Percentiles rank a stretch among this genome's conserved stretches.
Conservation (phyloP, 2,888 invertebrate species). For the Cotesia congregata region DNA sequence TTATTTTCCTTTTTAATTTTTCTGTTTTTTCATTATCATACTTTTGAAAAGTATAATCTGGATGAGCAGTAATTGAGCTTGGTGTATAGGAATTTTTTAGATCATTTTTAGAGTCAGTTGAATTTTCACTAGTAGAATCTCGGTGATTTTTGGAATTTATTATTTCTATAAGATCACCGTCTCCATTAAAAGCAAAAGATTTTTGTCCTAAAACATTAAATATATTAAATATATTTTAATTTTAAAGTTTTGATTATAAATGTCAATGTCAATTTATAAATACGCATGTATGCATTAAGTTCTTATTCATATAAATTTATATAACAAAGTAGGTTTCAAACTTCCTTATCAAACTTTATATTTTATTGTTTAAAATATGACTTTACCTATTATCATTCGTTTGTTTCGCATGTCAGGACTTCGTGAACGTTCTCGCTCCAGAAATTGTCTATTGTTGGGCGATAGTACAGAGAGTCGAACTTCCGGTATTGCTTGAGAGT, state of each 20-base stretch:
- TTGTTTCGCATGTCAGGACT: constrained; percentile 69
- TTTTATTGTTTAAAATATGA: constrained; percentile 1
- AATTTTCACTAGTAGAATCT: constrained; percentile 28
- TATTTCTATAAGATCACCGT: constrained; percentile 67
- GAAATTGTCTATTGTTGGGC: constrained; percentile 65
- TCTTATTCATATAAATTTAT: constrained; percentile 7
- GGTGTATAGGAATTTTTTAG: constrained; percentile 13
- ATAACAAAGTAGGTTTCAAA: not conserved
- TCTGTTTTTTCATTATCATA: constrained; percentile 10
- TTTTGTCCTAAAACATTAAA: constrained; percentile 60
- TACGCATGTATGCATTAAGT: not conserved
- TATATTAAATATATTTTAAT: not conserved
- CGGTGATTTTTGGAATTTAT: constrained; percentile 41
- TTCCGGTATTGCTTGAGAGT: constrained; percentile 51
- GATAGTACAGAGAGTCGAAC: constrained; percentile 65
- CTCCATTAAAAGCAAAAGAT: constrained; percentile 66
- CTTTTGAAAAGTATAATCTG: constrained; percentile 14
- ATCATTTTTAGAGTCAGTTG: constrained; percentile 4
- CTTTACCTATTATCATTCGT: constrained; percentile 67
- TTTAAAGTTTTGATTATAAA: not conserved
- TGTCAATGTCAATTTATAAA: not conserved
- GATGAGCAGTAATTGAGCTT: constrained; percentile 17
- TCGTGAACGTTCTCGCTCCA: constrained; percentile 65
- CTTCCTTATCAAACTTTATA: not conserved
- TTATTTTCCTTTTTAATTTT: constrained; percentile 7